Percentiles rank a stretch among this genome's conserved stretches.
phyloP scores from a whole-genome alignment of 2,888 invertebrate species.

The Pocota personata region DNA sequence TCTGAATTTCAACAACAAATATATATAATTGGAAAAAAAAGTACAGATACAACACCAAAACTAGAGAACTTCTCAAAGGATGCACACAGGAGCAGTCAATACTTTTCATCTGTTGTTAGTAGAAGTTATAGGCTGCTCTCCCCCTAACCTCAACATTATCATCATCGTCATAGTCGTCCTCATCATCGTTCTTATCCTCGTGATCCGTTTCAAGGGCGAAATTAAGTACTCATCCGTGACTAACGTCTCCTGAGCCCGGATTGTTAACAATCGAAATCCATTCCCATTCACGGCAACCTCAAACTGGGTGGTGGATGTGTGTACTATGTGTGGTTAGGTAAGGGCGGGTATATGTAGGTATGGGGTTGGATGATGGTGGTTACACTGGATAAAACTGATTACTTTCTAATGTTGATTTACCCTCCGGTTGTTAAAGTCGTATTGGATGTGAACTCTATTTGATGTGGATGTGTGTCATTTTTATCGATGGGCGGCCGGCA shows the following conservation, averaged over 20 bases:
- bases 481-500: not conserved
- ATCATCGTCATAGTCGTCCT: conserved; percentile 54
- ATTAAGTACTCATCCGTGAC: conserved; percentile 81
- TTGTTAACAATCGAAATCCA: conserved; percentile 74
- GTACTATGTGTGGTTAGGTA: conserved; percentile 37
- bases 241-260: conserved; percentile 77
- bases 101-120: conserved; percentile 32
- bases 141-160: not conserved
- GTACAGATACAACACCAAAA: conserved; percentile 19
- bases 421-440: conserved; percentile 60
- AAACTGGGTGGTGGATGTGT: conserved; percentile 48
- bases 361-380: conserved; percentile 37
- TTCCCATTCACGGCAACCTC: conserved; percentile 70
- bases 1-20: conserved; percentile 57
- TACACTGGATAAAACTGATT: conserved; percentile 75
- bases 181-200: conserved; percentile 57
- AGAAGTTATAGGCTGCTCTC: not conserved
- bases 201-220: conserved; percentile 78
- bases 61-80: conserved; percentile 6
- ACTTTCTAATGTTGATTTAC: conserved; percentile 75
- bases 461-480: conserved; percentile 28
- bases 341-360: not conserved
- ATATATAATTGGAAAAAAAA: conserved; percentile 69
- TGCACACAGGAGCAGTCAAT: conserved; percentile 27
- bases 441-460: conserved; percentile 48